phyloP scores from a whole-genome alignment of 1,140 invertebrate genomes.

The Cyrtorhinus lividipennis region DNA sequence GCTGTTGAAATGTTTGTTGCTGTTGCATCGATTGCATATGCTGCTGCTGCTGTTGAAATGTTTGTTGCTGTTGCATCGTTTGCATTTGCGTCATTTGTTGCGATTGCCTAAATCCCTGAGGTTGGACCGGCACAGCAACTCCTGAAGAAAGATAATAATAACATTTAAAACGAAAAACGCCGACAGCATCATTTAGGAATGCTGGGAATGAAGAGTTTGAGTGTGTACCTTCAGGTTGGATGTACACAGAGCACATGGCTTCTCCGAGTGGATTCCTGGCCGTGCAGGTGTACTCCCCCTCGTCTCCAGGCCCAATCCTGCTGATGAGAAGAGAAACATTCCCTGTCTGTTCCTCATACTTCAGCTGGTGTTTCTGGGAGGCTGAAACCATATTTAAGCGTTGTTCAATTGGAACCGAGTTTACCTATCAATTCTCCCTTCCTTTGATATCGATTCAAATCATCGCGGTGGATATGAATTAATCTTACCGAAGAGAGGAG shows the following conservation, averaged over 20 bases:
- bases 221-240: slow-evolving; percentile 78
- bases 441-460: too few species aligned
- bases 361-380: slow-evolving; percentile 70
- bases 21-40: slow-evolving; percentile 27
- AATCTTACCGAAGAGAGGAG: slow-evolving; percentile 48
- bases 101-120: slow-evolving; percentile 1
- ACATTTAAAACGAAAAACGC: too few species aligned
- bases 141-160: slow-evolving; percentile 10
- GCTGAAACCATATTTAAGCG: too few species aligned
- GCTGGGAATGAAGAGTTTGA: too few species aligned
- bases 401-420: too few species aligned
- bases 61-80: slow-evolving; percentile 29
- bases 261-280: slow-evolving; percentile 86
- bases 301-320: slow-evolving; percentile 81
- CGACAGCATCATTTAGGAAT: too few species aligned
- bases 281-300: slow-evolving; percentile 89
- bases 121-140: slow-evolving; percentile 11
- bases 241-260: slow-evolving; percentile 86
- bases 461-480: too few species aligned
- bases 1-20: slow-evolving; percentile 22
- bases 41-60: neutral
- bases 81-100: slow-evolving; percentile 17
- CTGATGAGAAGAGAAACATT: slow-evolving; percentile 76
- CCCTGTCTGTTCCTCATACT: slow-evolving; percentile 72
- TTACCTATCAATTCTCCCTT: slow-evolving; percentile 5